Evolutionary conservation across 2,797 vertebrate species (phyloP).

Genomic region (Acrocephalus scirpaceus): DNA sequence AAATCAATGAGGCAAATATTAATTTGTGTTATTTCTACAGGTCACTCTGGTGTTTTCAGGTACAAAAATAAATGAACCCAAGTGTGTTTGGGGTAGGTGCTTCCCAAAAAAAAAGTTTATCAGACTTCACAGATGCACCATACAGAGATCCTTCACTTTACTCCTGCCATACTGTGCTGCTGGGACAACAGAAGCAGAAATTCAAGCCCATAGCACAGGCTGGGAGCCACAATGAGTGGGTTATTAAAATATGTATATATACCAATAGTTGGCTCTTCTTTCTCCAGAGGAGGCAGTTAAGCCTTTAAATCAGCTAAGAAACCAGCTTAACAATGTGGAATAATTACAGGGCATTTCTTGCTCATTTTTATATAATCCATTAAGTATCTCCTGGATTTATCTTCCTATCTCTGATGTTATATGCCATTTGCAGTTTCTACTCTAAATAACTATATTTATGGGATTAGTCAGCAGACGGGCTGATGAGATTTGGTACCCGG

Average conservation of each 20-base stretch:
- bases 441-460: slow-evolving; percentile 25
- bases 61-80: neutral
- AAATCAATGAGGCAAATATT: neutral
- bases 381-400: slow-evolving; percentile 30
- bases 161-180: fast-evolving
- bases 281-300: slow-evolving; percentile 31
- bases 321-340: slow-evolving; percentile 25
- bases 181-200: neutral
- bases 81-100: neutral
- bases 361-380: slow-evolving; percentile 22
- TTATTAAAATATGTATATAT: neutral
- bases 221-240: slow-evolving; percentile 28
- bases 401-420: slow-evolving; percentile 4
- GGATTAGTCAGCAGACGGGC: slow-evolving; percentile 20
- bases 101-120: neutral
- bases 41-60: neutral
- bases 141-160: neutral
- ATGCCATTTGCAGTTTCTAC: slow-evolving; percentile 24
- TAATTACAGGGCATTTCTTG: slow-evolving; percentile 53
- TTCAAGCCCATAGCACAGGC: neutral
- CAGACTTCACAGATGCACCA: fast-evolving
- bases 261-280: neutral
- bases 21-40: fast-evolving
- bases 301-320: slow-evolving; percentile 46
- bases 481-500: slow-evolving; percentile 19